phyloP scores from a whole-genome alignment of 2,113 vertebrate genomes.

The Oreochromis tanganicae region DNA sequence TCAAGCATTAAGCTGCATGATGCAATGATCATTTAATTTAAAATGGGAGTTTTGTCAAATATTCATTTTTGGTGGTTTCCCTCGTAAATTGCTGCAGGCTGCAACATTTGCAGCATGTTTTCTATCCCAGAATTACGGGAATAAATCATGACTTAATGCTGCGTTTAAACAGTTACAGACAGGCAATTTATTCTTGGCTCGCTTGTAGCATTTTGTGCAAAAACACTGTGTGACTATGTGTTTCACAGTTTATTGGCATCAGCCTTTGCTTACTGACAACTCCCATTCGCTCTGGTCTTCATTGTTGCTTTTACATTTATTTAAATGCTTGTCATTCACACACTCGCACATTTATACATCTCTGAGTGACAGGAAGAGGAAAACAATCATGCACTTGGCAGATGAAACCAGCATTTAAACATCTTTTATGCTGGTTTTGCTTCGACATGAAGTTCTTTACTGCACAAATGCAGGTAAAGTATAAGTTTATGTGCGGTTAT shows the following conservation, averaged over 20 bases:
- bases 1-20: conserved; percentile 31
- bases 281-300: conserved; percentile 41
- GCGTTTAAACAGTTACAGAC: conserved; percentile 75
- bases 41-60: conserved; percentile 67
- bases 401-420: not conserved
- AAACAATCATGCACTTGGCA: not conserved
- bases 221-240: conserved; percentile 19
- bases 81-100: conserved; percentile 70
- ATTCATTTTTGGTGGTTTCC: conserved; percentile 68
- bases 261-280: conserved; percentile 66
- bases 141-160: conserved; percentile 71
- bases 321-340: not conserved
- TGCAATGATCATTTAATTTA: conserved; percentile 53
- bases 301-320: conserved; percentile 30
- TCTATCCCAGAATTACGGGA: conserved; percentile 44
- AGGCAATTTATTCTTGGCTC: conserved; percentile 74
- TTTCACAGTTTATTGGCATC: conserved; percentile 14
- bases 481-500: not conserved
- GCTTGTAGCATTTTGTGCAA: conserved; percentile 20
- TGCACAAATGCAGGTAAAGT: not conserved
- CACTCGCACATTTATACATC: not conserved
- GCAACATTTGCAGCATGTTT: conserved; percentile 68
- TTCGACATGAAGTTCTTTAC: not conserved
- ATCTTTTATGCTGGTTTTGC: not conserved
- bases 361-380: not conserved